phyloP scores from a whole-genome alignment of 2,888 invertebrate genomes.

The Scaptodrosophila latifasciaeformis region DNA sequence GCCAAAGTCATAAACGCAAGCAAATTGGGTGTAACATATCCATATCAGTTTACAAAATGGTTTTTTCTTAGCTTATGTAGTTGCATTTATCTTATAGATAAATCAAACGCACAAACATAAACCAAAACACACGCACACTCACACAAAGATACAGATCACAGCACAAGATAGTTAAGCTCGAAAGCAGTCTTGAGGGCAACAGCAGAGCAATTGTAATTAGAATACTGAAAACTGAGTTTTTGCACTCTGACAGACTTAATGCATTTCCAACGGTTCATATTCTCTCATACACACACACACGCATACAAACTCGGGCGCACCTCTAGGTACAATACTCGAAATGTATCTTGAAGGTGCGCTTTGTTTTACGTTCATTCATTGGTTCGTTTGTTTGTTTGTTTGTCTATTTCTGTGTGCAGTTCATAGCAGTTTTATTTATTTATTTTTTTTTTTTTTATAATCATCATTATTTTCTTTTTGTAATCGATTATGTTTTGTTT shows the following conservation, averaged over 20 bases:
- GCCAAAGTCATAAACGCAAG: conserved; percentile 46
- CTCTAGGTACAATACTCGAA: conserved; percentile 49
- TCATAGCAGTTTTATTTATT: conserved; percentile 3
- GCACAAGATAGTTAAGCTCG: neutral
- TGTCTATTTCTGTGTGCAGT: conserved; percentile 3
- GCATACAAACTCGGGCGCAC: conserved; percentile 43
- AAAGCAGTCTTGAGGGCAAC: neutral
- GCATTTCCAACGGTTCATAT: conserved; percentile 38
- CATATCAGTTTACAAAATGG: conserved; percentile 14
- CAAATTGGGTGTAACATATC: conserved; percentile 8
- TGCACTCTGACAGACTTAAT: conserved; percentile 5
- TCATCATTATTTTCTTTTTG: conserved; percentile 53
- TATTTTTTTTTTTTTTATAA: conserved; percentile 31
- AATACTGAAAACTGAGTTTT: conserved; percentile 7
- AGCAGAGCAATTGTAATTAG: conserved; percentile 3
- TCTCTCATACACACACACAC: neutral
- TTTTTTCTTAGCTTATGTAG: conserved; percentile 38
- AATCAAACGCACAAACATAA: conserved; percentile 23
- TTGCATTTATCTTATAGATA: conserved; percentile 70
- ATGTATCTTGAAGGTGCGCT: conserved; percentile 58
- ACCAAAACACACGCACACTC: conserved; percentile 1
- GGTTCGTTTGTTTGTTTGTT: too few relatives aligned
- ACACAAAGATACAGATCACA: neutral
- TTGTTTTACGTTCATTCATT: conserved; percentile 27
- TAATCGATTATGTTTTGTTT: conserved; percentile 54